A percentile compares a stretch with the other conserved stretches of the same genome.
Conservation (phyloP, 2,888 invertebrate genomes). For the Aporophyla lueneburgensis region DNA sequence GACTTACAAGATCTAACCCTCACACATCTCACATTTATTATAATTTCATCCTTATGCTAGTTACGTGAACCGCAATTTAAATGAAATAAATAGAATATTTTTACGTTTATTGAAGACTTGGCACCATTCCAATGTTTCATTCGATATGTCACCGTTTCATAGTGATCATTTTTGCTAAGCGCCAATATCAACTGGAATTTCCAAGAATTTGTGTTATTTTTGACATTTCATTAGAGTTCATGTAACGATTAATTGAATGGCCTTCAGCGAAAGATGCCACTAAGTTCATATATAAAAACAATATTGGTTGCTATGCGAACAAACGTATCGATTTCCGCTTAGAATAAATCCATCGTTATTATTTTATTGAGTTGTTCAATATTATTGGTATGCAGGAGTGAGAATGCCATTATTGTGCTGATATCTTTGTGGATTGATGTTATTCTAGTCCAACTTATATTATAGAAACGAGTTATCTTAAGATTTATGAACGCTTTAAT, state of each 20-base stretch:
- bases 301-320: constrained; percentile 16
- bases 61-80: constrained; percentile 35
- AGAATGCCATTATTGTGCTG: constrained; percentile 2
- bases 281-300: constrained; percentile 6
- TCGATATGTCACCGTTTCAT: constrained; percentile 56
- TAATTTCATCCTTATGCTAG: constrained; percentile 30
- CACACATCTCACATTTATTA: constrained; percentile 28
- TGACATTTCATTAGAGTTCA: constrained; percentile 29
- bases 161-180: constrained; percentile 46
- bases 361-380: background rate
- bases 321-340: constrained; percentile 9
- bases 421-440: background rate
- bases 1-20: constrained; percentile 8
- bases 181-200: constrained; percentile 39
- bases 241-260: background rate
- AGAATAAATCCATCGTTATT: constrained; percentile 47
- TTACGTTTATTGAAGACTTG: constrained; percentile 53
- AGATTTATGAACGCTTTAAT: background rate
- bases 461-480: background rate
- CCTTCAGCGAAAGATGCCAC: constrained; percentile 16
- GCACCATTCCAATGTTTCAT: constrained; percentile 58
- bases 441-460: background rate
- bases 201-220: constrained; percentile 45
- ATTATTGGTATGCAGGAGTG: constrained; percentile 14
- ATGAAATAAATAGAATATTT: constrained; percentile 41